Evolutionary conservation across 2,113 vertebrate genomes (phyloP).

Genomic region (Macrotus californicus): DNA sequence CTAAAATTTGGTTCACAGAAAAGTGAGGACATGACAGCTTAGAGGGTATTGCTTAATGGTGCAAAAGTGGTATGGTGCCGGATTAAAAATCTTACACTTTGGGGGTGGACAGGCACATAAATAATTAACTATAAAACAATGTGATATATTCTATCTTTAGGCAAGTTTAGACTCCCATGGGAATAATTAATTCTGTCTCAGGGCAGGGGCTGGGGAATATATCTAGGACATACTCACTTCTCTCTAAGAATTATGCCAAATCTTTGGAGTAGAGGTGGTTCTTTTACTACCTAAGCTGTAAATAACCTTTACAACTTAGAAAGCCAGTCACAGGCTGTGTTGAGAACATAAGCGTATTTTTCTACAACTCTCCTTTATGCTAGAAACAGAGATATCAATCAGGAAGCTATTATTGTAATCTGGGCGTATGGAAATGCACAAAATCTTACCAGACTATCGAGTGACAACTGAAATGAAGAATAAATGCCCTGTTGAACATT

Average conservation of each 20-base stretch:
- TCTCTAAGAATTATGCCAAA: conserved; percentile 44
- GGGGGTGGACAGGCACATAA: neutral
- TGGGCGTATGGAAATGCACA: neutral
- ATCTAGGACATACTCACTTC: conserved; percentile 4
- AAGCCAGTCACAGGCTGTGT: neutral
- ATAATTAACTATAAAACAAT: conserved; percentile 45
- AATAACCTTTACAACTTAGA: conserved; percentile 47
- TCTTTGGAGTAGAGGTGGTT: conserved; percentile 6
- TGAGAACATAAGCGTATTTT: conserved; percentile 33
- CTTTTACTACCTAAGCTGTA: conserved; percentile 45
- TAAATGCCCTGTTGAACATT: neutral
- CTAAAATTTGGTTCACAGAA: neutral
- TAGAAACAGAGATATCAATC: conserved; percentile 9
- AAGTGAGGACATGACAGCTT: neutral
- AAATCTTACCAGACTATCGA: neutral
- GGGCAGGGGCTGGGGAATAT: conserved; percentile 26
- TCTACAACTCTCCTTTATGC: neutral
- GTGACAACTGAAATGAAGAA: neutral
- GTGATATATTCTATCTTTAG: conserved; percentile 37
- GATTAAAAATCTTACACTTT: conserved; percentile 14
- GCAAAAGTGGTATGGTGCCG: neutral
- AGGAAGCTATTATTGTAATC: neutral
- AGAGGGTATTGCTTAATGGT: neutral
- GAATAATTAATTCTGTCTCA: conserved; percentile 50
- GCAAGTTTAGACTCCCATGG: conserved; percentile 25